Conservation (phyloP, 1,140 invertebrate species). For the Pseudomyrmex cubaensis region DNA sequence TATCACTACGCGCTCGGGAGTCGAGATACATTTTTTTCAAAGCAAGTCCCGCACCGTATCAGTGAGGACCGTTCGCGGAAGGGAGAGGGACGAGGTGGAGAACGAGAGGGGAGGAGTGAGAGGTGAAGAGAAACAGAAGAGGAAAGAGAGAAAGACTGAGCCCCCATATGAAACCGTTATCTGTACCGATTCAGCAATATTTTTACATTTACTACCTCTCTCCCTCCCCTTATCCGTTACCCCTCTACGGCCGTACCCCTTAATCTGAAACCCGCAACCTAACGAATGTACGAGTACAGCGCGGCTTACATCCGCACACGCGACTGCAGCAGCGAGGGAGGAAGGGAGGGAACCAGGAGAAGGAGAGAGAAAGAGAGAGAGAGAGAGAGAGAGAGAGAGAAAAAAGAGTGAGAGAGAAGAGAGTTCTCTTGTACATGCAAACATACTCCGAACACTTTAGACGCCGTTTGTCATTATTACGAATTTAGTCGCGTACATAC, state of each 20-base stretch:
- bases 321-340: slow-evolving; percentile 46
- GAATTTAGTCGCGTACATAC: slow-evolving; percentile 41
- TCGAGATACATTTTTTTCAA: slow-evolving; percentile 79
- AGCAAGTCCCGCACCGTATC: slow-evolving; percentile 76
- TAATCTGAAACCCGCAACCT: slow-evolving; percentile 80
- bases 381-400: too few species aligned
- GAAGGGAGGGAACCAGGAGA: too few species aligned
- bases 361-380: too few species aligned
- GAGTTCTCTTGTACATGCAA: slow-evolving; percentile 43
- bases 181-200: slow-evolving; percentile 82
- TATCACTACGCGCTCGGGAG: slow-evolving; percentile 74
- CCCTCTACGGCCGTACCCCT: slow-evolving; percentile 69
- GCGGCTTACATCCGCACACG: slow-evolving; percentile 66
- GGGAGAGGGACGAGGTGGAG: background rate
- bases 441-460: slow-evolving; percentile 68
- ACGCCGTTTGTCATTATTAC: slow-evolving; percentile 72
- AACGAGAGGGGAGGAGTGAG: slow-evolving; percentile 23
- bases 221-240: slow-evolving; percentile 51
- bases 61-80: slow-evolving; percentile 36
- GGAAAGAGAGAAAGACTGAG: slow-evolving; percentile 57
- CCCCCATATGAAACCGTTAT: slow-evolving; percentile 80
- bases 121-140: background rate
- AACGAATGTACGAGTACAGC: slow-evolving; percentile 77
- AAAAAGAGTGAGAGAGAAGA: too few species aligned
- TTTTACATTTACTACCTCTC: slow-evolving; percentile 78